Percentiles rank a stretch among this genome's conserved stretches.
Conservation (phyloP, 2,797 vertebrate species). For the Triplophysa bombifrons region DNA sequence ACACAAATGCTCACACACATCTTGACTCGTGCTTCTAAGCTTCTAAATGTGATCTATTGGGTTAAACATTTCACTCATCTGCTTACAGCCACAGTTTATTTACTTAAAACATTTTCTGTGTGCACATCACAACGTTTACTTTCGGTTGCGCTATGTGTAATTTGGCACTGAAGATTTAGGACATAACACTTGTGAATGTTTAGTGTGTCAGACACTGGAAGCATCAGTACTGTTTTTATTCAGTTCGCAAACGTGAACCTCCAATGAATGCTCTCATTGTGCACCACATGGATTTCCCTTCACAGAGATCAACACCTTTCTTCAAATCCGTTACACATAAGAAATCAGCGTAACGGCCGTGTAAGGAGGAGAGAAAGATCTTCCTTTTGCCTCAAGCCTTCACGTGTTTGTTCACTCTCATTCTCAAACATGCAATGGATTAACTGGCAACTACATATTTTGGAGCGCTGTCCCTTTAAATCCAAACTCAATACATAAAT, state of each 20-base stretch:
- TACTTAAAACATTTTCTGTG: no score
- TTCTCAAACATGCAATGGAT: not conserved
- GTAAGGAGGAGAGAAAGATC: not conserved
- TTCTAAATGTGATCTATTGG: not conserved
- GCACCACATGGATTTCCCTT: conserved; percentile 9
- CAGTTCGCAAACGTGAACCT: not conserved
- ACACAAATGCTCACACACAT: not conserved
- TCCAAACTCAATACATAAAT: not conserved
- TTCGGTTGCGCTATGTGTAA: not conserved
- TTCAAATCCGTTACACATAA: conserved; percentile 15
- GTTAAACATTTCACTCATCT: conserved; percentile 3
- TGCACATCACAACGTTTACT: not conserved
- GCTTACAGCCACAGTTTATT: not conserved
- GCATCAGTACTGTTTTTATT: not conserved
- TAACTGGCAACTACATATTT: not conserved
- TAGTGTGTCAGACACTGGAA: not conserved
- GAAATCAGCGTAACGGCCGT: not conserved
- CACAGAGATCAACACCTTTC: conserved; percentile 21
- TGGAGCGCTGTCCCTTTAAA: not conserved
- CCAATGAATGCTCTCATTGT: conserved; percentile 36
- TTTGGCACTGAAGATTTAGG: not conserved
- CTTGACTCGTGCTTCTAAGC: not conserved
- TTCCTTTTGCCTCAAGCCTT: not conserved
- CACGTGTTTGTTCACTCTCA: not conserved
- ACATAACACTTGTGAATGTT: not conserved